Evolutionary conservation across 2,113 vertebrate genomes (phyloP).

Genomic region (Saccopteryx leptura): DNA sequence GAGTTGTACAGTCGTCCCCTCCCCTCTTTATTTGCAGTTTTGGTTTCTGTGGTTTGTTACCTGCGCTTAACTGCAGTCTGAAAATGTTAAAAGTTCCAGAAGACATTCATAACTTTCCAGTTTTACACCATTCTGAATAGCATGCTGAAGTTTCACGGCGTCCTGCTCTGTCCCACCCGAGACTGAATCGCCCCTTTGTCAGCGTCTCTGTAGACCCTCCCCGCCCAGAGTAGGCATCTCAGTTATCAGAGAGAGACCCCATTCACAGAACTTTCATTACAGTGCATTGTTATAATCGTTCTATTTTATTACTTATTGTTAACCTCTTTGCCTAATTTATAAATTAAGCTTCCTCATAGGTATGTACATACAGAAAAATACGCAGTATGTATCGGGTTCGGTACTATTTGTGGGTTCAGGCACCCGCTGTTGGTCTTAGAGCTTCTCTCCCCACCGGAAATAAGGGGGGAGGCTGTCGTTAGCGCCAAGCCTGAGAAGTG

Average conservation of each 20-base stretch:
- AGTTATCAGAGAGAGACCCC: not conserved
- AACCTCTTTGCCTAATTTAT: not conserved
- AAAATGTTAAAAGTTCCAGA: not conserved
- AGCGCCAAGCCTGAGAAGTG: not conserved
- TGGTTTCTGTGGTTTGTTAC: not conserved
- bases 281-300: too few relatives aligned
- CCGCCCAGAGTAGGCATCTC: not conserved
- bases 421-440: not conserved
- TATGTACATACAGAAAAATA: not conserved
- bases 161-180: not conserved
- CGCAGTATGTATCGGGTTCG: not conserved
- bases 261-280: not conserved
- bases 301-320: not conserved
- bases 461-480: not conserved
- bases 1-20: not conserved
- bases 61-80: not conserved
- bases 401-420: not conserved
- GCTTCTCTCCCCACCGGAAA: not conserved
- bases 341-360: not conserved
- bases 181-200: not conserved
- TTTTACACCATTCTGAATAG: not conserved
- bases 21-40: not conserved
- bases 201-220: not conserved
- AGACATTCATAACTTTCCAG: not conserved
- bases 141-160: not conserved